Base-by-base conservation (phyloP, 2,797 vertebrate species). In the Sebastes nivosus region DNA sequence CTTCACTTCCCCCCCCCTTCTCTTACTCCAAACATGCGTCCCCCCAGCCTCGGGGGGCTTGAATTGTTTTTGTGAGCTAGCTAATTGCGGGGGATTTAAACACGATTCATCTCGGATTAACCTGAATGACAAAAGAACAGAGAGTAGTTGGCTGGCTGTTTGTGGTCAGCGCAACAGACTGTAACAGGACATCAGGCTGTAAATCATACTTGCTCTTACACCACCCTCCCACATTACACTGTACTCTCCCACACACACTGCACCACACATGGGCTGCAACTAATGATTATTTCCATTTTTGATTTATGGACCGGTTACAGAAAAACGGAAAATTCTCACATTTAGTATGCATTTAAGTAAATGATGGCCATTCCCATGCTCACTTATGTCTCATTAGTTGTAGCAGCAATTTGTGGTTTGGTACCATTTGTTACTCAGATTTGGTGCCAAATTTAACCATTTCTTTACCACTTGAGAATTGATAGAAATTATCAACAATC, bases 21-120 rank as follows among this genome's bases (percentile, higher is more conserved):
- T 72, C 4, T 22, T n/a, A 61, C 36, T 55, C 20, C 18, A 42
- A 82, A 81, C 79, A 79, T 38, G 58, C 29, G 61, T 18, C 46
- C 46, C 66, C 60, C 72, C 29, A 8, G 68, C 84, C 70, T 77
- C 24, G 36, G 71, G 57, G 75, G 79, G 30, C 64, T 69, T 29
- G 72, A 63, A 58, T 80, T 74, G 77, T 89, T 84, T 92, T 90
- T 83, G 80, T 72, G 79, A 92, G 77, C 80, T 52, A 67, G 86
- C 78, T 90, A 91, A 94, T 93, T 92, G 87, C 29, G 12, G 66
- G 79, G 72, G 87, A 88, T 88, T 95, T 92, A 63, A 89, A 87
- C 68, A 9, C 8, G 25, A 82, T 85, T 93, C 80, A 89, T 86
- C 81, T 80, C 13, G 83, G 89, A 93, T 93, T 92, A 89, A 75